These are phyloP conservation scores for Trachythela sp. DNA, from an alignment of 64 coral and sea anemone genomes.

Conservation along the genomic window DNA sequence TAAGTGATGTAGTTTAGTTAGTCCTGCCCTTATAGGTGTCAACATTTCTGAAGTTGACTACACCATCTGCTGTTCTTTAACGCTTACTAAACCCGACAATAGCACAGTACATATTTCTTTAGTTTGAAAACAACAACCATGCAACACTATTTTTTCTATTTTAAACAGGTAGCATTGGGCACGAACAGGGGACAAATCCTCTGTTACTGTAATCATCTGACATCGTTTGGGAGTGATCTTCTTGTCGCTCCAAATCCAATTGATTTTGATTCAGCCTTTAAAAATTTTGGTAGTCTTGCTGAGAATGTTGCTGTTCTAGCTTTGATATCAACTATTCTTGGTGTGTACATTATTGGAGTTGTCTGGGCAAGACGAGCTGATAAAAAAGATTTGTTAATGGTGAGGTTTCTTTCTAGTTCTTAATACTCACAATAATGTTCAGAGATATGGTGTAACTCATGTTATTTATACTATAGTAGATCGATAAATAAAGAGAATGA, in stretches of 20 bases:
- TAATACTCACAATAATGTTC: background rate
- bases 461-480: no score
- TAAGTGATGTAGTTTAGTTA: no score
- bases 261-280: conserved; percentile 42
- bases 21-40: no score
- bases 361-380: conserved; percentile 56
- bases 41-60: no score
- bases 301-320: no score
- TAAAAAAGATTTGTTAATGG: conserved; percentile 20
- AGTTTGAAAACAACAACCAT: no score
- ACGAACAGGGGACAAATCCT: background rate
- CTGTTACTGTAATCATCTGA: conserved; percentile 47
- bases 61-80: no score
- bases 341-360: conserved; percentile 12
- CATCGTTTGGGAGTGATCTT: conserved; percentile 51
- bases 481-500: no score
- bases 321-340: no score
- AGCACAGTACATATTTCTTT: no score
- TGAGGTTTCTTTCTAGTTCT: background rate
- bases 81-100: no score
- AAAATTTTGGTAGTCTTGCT: conserved; percentile 34
- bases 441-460: no score
- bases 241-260: conserved; percentile 52
- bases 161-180: background rate
- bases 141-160: background rate